Percentiles rank a stretch among this genome's conserved stretches.
phyloP scores from a whole-genome alignment of 2,888 invertebrate genomes.

The Drosophila rubida region DNA sequence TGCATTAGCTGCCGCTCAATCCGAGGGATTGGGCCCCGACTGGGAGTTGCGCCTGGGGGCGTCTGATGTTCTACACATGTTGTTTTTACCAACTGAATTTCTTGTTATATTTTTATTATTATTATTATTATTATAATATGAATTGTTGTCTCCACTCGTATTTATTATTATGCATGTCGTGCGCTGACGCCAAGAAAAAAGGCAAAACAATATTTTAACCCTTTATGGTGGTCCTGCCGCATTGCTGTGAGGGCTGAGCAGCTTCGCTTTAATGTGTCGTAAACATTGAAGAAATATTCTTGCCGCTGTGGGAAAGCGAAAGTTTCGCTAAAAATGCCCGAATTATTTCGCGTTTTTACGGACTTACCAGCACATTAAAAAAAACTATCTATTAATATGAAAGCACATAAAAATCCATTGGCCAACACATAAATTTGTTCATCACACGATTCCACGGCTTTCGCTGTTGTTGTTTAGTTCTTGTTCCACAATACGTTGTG shows the following conservation, averaged over 20 bases:
- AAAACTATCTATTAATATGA: slow-evolving; percentile 30
- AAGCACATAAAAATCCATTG: slow-evolving; percentile 10
- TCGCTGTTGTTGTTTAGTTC: neutral
- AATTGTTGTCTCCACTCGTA: slow-evolving; percentile 31
- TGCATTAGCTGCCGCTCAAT: slow-evolving; percentile 31
- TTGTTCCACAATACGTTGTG: neutral
- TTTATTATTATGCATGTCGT: slow-evolving; percentile 74
- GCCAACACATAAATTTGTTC: slow-evolving; percentile 24
- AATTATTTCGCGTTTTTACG: neutral
- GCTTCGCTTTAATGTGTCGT: slow-evolving; percentile 45
- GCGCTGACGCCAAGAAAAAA: slow-evolving; percentile 40
- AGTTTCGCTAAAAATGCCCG: neutral
- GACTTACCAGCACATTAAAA: neutral
- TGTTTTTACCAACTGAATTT: slow-evolving; percentile 35
- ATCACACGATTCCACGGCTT: slow-evolving; percentile 5
- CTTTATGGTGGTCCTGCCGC: slow-evolving; percentile 9
- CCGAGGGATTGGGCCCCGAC: neutral
- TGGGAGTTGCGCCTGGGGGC: slow-evolving; percentile 1
- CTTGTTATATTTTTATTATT: slow-evolving; percentile 42
- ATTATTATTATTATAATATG: slow-evolving; percentile 39
- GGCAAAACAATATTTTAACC: slow-evolving; percentile 52
- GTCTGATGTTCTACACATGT: slow-evolving; percentile 15
- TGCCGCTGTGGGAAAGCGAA: neutral
- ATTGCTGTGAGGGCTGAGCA: neutral
- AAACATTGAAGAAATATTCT: slow-evolving; percentile 35